Base-by-base conservation (phyloP, 2,888 invertebrate species). In the Platycheirus rosarum region DNA sequence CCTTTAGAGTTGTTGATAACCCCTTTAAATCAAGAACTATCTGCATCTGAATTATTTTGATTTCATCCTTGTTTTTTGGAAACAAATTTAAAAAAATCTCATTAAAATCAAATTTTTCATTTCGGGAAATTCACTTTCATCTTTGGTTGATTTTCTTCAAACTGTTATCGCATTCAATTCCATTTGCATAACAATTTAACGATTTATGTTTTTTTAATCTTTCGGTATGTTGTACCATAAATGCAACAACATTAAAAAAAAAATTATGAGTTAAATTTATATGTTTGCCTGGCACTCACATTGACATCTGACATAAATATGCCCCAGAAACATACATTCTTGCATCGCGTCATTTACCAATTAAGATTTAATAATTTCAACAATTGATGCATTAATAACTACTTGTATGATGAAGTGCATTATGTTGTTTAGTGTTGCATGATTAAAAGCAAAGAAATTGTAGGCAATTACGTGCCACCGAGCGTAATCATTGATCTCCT, bases 281-380 rank as follows among this genome's bases (percentile, higher is more conserved):
- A 18, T n/a, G 5, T 40, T 32, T 13, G 48, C 55, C 46, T 69
- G 55, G 53, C 69, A 60, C 69, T 69, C 69, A 69, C 68, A 63
- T 76, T 63, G 63, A 63, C 76, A 57, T 57, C 70, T 51, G 76
- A 63, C 70, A 57, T 40, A 13, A 37, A 8, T 55, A 20, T 57
- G 76, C 35, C 55, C 70, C 32, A 70, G 35, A 18, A 57, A 77
- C 63, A 70, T 16, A 60, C 11, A 65, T 63, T 57, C 0, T 55
- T 13, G n/a, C 37, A 42, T n/a, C n/a, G n/a, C 63, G 29, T 44
- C 42, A 55, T 70, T 57, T 26, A 65, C 35, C 49, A 77, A 76
- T 70, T 57, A 70, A 49, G 40, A 63, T 70, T 40, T 63, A 44
- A 53, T 49, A 32, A 32, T 40, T 29, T 55, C 37, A 48, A 51